Conservation (phyloP, 2,113 vertebrate species). For the Saguinus imperator region DNA sequence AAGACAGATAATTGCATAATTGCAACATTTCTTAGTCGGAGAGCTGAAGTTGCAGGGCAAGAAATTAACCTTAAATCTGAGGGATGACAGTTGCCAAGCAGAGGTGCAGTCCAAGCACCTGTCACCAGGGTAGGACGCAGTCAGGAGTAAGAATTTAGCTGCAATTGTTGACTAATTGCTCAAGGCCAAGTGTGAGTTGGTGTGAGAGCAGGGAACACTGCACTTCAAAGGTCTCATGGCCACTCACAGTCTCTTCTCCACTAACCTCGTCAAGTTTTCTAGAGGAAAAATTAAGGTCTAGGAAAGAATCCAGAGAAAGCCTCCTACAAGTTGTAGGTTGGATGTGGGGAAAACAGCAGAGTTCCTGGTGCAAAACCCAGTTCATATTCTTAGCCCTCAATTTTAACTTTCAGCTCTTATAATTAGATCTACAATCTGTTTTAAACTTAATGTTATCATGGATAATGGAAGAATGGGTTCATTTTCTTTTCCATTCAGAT, state of each 20-base stretch:
- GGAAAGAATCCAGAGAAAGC: background rate
- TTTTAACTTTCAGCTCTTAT: background rate
- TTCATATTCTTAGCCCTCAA: too few species aligned
- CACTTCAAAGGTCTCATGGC: fast-evolving
- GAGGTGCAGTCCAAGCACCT: fast-evolving
- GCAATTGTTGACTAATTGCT: background rate
- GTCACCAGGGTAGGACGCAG: background rate
- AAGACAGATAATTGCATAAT: background rate
- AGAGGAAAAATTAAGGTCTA: background rate
- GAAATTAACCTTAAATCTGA: background rate
- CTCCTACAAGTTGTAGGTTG: background rate
- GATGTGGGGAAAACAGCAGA: background rate
- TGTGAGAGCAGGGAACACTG: background rate
- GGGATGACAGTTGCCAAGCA: background rate
- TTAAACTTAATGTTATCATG: background rate
- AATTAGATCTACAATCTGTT: background rate
- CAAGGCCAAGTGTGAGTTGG: background rate
- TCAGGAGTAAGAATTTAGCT: background rate
- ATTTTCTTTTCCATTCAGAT: background rate
- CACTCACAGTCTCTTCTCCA: background rate
- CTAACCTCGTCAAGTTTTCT: background rate
- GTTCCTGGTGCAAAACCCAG: background rate
- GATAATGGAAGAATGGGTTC: background rate
- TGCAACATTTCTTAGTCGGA: background rate
- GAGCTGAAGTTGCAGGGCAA: background rate